Conservation (phyloP, 2,888 invertebrate genomes). For the Sabatieria punctata region DNA sequence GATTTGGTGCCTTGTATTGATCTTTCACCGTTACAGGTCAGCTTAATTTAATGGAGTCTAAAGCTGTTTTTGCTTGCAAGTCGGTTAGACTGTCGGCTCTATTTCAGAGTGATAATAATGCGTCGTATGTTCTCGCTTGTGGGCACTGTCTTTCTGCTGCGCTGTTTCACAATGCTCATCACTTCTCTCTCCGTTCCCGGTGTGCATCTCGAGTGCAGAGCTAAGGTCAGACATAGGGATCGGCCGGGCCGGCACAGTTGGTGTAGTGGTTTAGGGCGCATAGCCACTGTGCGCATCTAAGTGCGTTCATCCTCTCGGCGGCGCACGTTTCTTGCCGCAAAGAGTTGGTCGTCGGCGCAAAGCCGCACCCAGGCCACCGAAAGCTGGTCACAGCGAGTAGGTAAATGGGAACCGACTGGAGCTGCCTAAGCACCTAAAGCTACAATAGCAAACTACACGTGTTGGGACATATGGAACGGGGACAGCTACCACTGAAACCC, state of each 20-base stretch:
- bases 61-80: not conserved
- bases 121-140: conserved; percentile 85
- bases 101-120: conserved; percentile 66
- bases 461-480: too few relatives aligned
- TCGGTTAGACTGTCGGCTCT: conserved; percentile 17
- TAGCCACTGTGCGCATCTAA: too few relatives aligned
- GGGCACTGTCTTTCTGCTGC: conserved; percentile 86
- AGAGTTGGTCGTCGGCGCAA: too few relatives aligned
- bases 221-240: conserved; percentile 40
- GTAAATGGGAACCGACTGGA: too few relatives aligned
- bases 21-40: conserved; percentile 92
- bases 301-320: too few relatives aligned
- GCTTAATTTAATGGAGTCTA: conserved; percentile 6
- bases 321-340: not conserved
- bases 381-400: too few relatives aligned
- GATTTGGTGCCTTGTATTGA: conserved; percentile 68
- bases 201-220: conserved; percentile 69
- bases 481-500: too few relatives aligned
- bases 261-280: too few relatives aligned
- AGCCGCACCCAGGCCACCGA: too few relatives aligned
- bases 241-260: too few relatives aligned
- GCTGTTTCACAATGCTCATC: conserved; percentile 92
- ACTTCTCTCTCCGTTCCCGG: conserved; percentile 99
- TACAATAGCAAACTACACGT: too few relatives aligned
- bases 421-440: too few relatives aligned